A percentile compares a stretch with the other conserved stretches of the same genome.
Conservation (phyloP, 1,140 invertebrate species). For the Augochlora pura region DNA sequence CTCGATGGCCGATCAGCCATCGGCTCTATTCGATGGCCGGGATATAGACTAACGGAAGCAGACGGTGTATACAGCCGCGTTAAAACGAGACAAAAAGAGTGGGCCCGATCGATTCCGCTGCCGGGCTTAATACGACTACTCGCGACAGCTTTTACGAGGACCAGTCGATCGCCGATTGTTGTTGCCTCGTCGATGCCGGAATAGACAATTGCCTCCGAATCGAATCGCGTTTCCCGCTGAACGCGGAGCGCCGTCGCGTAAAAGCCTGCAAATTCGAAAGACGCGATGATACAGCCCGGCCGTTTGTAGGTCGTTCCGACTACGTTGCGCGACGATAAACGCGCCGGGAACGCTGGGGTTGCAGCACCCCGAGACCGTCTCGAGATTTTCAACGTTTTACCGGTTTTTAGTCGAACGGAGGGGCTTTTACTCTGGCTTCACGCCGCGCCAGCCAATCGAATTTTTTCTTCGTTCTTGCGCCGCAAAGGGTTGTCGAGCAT, state of each 20-base stretch:
- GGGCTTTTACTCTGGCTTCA: too few species aligned
- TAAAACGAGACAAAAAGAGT: not conserved
- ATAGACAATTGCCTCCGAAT: not conserved
- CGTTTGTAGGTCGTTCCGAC: not conserved
- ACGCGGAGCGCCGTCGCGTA: not conserved
- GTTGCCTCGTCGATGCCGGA: not conserved
- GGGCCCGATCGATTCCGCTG: not conserved
- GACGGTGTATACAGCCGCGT: not conserved
- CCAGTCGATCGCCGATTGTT: not conserved
- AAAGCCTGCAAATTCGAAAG: not conserved
- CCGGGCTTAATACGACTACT: not conserved
- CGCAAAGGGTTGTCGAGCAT: too few species aligned
- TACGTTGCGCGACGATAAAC: too few species aligned
- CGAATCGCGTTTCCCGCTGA: too few species aligned
- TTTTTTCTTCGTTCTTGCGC: too few species aligned
- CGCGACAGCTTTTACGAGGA: constrained; percentile 25
- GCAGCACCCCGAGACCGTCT: too few species aligned
- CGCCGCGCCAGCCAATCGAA: too few species aligned
- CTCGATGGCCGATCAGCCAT: constrained; percentile 14
- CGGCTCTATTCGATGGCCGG: constrained; percentile 21
- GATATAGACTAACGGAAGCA: constrained; percentile 9
- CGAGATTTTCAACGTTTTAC: too few species aligned
- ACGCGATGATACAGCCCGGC: not conserved
- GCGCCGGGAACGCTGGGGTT: too few species aligned
- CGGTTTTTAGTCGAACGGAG: too few species aligned